Evolutionary conservation across 2,888 invertebrate genomes (phyloP).

Genomic region (Sarcophaga carnaria): DNA sequence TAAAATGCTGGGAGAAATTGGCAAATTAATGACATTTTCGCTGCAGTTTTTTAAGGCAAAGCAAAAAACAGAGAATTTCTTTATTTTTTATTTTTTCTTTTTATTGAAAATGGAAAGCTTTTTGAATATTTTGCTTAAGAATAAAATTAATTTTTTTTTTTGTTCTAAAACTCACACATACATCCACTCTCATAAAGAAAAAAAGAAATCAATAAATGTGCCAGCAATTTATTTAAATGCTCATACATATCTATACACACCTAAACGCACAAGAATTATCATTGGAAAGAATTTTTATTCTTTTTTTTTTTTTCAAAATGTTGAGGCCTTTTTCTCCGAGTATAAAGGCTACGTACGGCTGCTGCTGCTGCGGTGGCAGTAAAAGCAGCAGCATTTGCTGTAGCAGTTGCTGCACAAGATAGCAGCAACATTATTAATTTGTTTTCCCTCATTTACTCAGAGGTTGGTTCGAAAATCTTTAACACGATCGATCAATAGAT

Average conservation of each 20-base stretch:
- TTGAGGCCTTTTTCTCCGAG: not conserved
- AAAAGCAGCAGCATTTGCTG: constrained; percentile 20
- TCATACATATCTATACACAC: constrained; percentile 11
- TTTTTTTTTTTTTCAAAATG: not conserved
- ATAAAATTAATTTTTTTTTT: not conserved
- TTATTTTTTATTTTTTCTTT: constrained; percentile 5
- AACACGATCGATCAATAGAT: constrained; percentile 57
- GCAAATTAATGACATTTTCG: not conserved
- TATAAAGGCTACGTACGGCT: constrained; percentile 15
- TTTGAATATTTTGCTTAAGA: constrained; percentile 36
- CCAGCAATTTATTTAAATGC: constrained; percentile 11
- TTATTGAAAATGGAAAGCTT: constrained; percentile 57
- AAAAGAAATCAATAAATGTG: not conserved
- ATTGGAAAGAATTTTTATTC: not conserved
- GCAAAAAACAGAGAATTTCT: constrained; percentile 42
- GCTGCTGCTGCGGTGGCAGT: constrained; percentile 26
- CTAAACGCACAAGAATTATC: constrained; percentile 30
- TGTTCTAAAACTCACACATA: constrained; percentile 15
- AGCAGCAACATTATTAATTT: constrained; percentile 34
- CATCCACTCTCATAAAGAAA: not conserved
- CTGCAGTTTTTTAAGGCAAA: constrained; percentile 28
- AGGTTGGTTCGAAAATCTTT: constrained; percentile 50
- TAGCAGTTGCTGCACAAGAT: constrained; percentile 1
- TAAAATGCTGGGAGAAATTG: constrained; percentile 27
- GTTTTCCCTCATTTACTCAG: constrained; percentile 40